Conservation (phyloP, 2,888 invertebrate genomes). For the Drosophila anomalata region DNA sequence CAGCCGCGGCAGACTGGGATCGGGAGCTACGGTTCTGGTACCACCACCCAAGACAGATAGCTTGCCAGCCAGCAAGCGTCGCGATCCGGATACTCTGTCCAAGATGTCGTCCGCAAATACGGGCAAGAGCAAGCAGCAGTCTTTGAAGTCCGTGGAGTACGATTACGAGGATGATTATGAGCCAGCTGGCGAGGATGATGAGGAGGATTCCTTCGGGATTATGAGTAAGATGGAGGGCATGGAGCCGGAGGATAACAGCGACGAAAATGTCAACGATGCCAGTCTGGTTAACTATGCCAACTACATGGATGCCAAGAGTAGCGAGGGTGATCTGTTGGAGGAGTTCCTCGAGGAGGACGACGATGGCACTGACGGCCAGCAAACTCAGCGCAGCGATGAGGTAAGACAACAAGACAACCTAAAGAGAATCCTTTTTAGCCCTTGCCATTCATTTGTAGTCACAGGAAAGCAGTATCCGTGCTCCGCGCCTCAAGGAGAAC, state of each 20-base stretch:
- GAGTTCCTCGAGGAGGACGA: slow-evolving; percentile 50
- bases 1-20: slow-evolving; percentile 32
- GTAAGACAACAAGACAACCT: neutral
- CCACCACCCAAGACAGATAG: slow-evolving; percentile 18
- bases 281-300: slow-evolving; percentile 41
- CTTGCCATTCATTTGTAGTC: slow-evolving; percentile 1
- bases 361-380: slow-evolving; percentile 37
- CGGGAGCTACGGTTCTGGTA: slow-evolving; percentile 14
- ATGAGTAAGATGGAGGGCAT: slow-evolving; percentile 42
- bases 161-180: slow-evolving; percentile 61
- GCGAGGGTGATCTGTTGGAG: slow-evolving; percentile 48
- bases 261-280: slow-evolving; percentile 45
- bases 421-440: neutral
- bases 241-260: slow-evolving; percentile 47
- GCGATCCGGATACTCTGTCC: slow-evolving; percentile 29
- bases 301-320: slow-evolving; percentile 51
- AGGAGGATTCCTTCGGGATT: slow-evolving; percentile 27
- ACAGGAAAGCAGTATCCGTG: slow-evolving; percentile 41
- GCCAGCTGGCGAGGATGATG: slow-evolving; percentile 40
- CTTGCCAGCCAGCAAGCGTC: slow-evolving; percentile 41
- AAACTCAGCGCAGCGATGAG: slow-evolving; percentile 28
- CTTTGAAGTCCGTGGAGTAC: slow-evolving; percentile 55
- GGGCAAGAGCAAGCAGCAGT: slow-evolving; percentile 29
- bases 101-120: slow-evolving; percentile 36
- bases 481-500: slow-evolving; percentile 69